A percentile compares a stretch with the other conserved stretches of the same genome.
phyloP scores from a whole-genome alignment of 2,888 invertebrate genomes.

The Ditylenchus weischeri region DNA sequence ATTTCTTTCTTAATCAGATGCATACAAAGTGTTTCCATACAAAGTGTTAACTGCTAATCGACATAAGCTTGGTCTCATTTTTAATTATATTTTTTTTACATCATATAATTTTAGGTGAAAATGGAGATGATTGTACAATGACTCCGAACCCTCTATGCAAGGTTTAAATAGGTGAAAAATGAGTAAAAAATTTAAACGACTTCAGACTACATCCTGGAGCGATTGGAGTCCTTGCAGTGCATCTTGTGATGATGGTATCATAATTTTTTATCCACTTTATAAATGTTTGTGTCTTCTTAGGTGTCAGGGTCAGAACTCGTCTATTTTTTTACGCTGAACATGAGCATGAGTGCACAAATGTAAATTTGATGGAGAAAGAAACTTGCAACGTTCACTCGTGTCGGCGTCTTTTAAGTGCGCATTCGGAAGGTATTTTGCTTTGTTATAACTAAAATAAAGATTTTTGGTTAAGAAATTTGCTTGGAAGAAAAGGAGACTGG shows the following conservation, averaged over 20 bases:
- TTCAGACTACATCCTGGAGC: constrained; percentile 55
- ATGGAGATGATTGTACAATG: constrained; percentile 55
- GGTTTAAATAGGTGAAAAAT: too few relatives aligned
- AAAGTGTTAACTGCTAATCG: too few relatives aligned
- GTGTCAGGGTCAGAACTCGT: constrained; percentile 66
- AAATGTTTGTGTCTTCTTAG: too few relatives aligned
- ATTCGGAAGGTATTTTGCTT: constrained; percentile 51
- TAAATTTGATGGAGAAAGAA: constrained; percentile 56
- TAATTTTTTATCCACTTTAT: too few relatives aligned
- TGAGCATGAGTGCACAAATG: constrained; percentile 40
- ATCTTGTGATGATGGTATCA: constrained; percentile 60
- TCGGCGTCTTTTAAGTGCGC: constrained; percentile 46
- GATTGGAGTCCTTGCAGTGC: constrained; percentile 63
- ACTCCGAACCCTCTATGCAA: constrained; percentile 57
- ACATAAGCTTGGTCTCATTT: too few relatives aligned
- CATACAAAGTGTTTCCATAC: too few relatives aligned
- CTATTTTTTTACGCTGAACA: constrained; percentile 58
- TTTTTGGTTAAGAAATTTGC: constrained; percentile 72
- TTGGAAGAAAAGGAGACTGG: constrained; percentile 75
- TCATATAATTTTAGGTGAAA: constrained; percentile 68
- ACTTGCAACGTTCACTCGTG: constrained; percentile 54
- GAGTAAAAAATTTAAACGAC: too few relatives aligned
- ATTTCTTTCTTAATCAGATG: too few relatives aligned
- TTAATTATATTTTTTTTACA: not conserved
- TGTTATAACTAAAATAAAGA: not conserved